Conservation (phyloP, 2,113 vertebrate species). For the Ptilonorhynchus violaceus region DNA sequence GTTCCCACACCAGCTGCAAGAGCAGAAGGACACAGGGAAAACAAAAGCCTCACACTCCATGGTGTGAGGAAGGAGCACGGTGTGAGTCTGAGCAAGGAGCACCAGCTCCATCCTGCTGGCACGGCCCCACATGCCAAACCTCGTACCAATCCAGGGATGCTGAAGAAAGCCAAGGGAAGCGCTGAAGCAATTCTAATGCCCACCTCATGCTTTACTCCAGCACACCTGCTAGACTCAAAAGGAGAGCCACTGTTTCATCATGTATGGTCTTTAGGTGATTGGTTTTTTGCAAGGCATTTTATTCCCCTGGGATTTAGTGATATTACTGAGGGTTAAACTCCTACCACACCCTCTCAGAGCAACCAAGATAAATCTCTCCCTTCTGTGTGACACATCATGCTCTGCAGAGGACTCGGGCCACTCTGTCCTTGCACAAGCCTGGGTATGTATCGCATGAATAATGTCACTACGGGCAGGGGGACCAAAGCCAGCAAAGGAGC, state of each 20-base stretch:
- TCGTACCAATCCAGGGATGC: fast-evolving
- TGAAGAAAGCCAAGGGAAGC: background rate
- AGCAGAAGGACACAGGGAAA: background rate
- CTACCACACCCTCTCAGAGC: constrained; percentile 31
- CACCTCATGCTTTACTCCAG: background rate
- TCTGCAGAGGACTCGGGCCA: background rate
- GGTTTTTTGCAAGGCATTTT: background rate
- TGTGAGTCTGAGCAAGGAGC: background rate
- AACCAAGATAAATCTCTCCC: background rate
- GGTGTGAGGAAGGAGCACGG: too few species aligned
- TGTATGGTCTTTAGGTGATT: background rate
- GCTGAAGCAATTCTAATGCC: background rate
- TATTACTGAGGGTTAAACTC: background rate
- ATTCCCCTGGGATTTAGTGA: constrained; percentile 23
- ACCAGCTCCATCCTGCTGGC: background rate
- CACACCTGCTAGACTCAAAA: background rate
- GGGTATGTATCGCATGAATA: background rate
- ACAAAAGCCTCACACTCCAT: fast-evolving
- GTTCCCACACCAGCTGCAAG: background rate
- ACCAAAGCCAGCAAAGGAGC: background rate
- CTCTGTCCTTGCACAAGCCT: background rate
- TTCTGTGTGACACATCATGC: background rate
- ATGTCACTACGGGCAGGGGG: background rate
- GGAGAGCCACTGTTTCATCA: background rate
- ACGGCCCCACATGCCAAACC: fast-evolving